Evolutionary conservation across 2,888 invertebrate species (phyloP).

Genomic region (Cryptus armator): DNA sequence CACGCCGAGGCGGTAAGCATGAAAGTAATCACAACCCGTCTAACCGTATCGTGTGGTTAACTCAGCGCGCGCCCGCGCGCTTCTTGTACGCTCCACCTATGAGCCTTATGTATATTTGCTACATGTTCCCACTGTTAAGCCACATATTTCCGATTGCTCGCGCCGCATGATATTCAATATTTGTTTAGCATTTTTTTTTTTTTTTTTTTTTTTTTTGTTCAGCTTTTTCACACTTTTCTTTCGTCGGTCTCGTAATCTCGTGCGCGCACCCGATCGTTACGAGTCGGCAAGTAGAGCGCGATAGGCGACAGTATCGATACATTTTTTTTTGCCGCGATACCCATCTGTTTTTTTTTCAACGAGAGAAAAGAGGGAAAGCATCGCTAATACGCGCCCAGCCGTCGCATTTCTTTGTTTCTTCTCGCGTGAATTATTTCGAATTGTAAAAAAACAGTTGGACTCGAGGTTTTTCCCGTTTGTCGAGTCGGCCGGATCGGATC

Average conservation of each 20-base stretch:
- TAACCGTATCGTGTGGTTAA: constrained; percentile 49
- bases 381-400: constrained; percentile 51
- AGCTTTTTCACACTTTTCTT: constrained; percentile 6
- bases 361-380: constrained; percentile 63
- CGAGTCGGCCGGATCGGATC: not conserved
- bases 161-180: constrained; percentile 4
- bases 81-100: constrained; percentile 11
- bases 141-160: not conserved
- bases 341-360: constrained; percentile 30
- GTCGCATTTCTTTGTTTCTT: constrained; percentile 46
- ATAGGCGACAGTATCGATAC: constrained; percentile 18
- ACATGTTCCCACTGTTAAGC: not conserved
- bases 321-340: not conserved
- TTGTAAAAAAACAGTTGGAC: not conserved
- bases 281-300: constrained; percentile 42
- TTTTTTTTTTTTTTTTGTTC: not conserved
- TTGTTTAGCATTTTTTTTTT: not conserved
- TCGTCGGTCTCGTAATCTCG: not conserved
- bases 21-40: constrained; percentile 63
- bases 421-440: constrained; percentile 8
- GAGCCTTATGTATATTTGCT: not conserved
- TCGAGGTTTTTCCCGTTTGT: not conserved
- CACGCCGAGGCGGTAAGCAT: constrained; percentile 50
- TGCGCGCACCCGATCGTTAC: constrained; percentile 45
- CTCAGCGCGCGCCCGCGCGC: not conserved